Base-by-base conservation (phyloP, 1,140 invertebrate genomes). In the Eriocheir sinensis region DNA sequence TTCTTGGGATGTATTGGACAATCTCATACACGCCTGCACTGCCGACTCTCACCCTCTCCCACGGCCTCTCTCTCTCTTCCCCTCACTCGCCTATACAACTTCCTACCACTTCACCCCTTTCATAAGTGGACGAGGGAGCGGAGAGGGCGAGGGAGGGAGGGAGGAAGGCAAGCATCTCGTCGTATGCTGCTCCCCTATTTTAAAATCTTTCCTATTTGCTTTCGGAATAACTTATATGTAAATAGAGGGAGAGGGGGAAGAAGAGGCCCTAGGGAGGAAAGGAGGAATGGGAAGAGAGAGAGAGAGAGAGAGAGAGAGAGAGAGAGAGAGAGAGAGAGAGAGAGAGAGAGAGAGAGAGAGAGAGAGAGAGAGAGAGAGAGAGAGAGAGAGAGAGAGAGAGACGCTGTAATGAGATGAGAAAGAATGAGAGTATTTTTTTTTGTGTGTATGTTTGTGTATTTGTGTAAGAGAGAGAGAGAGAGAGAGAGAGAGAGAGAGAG, bases 81-180 rank as follows among this genome's bases (percentile, higher is more conserved):
- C 60, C 60, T 72, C 60, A 72, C 27, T 72, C n/a, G 6, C 60
- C 60, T 72, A 72, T 72, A 72, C 60, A 72, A n/a, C 60, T 72
- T 72, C 60, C 60, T 72, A 86, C 34, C 36, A 38, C 34, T 86
- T 86, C 34, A 86, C 83, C 83, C 34, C 83, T 86, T 36, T 86
- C 40, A 86, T 38, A 40, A 86, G 40, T 38, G 34, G 83, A 86
- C 2, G 40, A 34, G 40, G 83, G 12, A 34, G 36, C 15, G 12
- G 17, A 38, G 80, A 27, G 36, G 36, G 83, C 30, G 83, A 36
- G 9, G 36, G 83, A 36, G 83, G 32, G 83, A 36, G 34, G 32
- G 36, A 86, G 83, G 27, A 8, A 86, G 83, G 6, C 83, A 86
- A 41, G 83, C 34, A 86, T 17, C 32, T 17, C 30, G 40, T 17